Evolutionary conservation across 2,888 invertebrate genomes (phyloP).

Genomic region (Odontothrips loti): DNA sequence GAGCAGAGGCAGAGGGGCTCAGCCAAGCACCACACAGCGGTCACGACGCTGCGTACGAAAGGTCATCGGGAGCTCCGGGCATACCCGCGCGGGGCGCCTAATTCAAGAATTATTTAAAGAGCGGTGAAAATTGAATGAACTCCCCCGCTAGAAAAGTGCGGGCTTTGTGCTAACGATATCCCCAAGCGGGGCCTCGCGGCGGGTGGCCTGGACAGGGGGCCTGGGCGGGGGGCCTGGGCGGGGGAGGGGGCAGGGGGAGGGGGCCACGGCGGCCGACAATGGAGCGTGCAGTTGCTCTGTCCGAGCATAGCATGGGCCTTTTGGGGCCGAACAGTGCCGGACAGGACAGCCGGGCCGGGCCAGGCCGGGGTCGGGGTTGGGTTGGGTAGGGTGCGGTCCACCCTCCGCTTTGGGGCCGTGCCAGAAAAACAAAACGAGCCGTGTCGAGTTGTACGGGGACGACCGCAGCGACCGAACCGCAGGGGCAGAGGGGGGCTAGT

Average conservation of each 20-base stretch:
- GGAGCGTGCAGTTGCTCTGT: neutral
- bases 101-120: too few species aligned
- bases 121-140: too few species aligned
- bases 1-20: too few species aligned
- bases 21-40: too few species aligned
- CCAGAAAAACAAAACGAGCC: slow-evolving; percentile 23
- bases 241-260: neutral
- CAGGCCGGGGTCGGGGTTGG: too few species aligned
- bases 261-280: neutral
- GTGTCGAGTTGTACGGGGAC: neutral
- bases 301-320: neutral
- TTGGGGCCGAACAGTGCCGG: neutral
- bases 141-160: too few species aligned
- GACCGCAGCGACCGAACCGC: too few species aligned
- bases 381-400: too few species aligned
- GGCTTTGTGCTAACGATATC: too few species aligned
- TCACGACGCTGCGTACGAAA: too few species aligned
- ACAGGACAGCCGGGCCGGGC: neutral
- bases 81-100: too few species aligned
- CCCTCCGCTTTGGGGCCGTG: neutral
- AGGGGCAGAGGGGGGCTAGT: neutral
- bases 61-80: too few species aligned
- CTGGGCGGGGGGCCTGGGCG: neutral
- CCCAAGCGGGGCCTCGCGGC: neutral
- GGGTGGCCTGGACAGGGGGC: neutral